These are phyloP conservation scores for Merluccius polli DNA, from an alignment of 2,797 vertebrate genomes.

Conservation along the genomic window DNA sequence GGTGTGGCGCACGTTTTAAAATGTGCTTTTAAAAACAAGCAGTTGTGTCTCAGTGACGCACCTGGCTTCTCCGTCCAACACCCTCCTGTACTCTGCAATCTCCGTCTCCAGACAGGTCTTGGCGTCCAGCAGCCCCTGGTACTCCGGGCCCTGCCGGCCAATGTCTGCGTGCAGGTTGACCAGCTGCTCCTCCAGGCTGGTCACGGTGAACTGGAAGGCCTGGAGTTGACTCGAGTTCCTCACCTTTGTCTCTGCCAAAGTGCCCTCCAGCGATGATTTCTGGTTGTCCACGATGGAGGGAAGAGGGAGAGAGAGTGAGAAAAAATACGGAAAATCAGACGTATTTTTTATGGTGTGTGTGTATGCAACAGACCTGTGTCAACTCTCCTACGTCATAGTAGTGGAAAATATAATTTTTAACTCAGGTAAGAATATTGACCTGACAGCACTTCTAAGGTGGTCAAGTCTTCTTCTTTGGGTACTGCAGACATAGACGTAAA, in stretches of 20 bases:
- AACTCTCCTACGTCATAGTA: not conserved
- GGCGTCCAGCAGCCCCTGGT: constrained; percentile 81
- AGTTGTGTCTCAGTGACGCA: constrained; percentile 17
- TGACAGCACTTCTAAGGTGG: not conserved
- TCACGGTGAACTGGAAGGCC: constrained; percentile 72
- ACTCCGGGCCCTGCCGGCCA: constrained; percentile 81
- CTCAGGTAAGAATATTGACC: not conserved
- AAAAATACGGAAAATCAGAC: no score
- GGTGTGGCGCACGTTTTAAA: no score
- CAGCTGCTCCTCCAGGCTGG: constrained; percentile 76
- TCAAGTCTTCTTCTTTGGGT: not conserved
- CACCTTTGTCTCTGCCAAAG: constrained; percentile 60
- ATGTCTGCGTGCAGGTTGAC: constrained; percentile 72
- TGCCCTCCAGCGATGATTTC: constrained; percentile 69
- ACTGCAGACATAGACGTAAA: not conserved
- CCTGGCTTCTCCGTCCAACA: constrained; percentile 80
- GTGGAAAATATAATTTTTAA: no score
- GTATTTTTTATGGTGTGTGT: not conserved
- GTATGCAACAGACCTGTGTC: not conserved
- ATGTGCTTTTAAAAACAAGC: not conserved
- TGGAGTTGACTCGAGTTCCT: constrained; percentile 58
- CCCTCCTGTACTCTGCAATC: constrained; percentile 85
- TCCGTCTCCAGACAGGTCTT: constrained; percentile 88
- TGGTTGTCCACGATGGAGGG: constrained; percentile 26
- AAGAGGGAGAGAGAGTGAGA: not conserved